Base-by-base conservation (phyloP, 2,113 vertebrate genomes). In the Sander vitreus region DNA sequence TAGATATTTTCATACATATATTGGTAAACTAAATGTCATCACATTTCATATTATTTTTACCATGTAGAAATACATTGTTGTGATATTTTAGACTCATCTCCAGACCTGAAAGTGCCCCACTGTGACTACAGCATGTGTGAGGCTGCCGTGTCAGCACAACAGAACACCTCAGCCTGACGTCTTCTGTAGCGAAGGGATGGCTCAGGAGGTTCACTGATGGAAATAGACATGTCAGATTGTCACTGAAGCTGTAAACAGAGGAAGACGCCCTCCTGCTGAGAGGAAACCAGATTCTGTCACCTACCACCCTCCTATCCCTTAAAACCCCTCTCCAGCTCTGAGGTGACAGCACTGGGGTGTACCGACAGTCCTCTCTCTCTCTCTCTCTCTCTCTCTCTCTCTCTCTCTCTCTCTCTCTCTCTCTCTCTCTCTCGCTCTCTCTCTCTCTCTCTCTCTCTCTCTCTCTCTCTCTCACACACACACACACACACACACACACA, bases 221-320 rank as follows among this genome's bases (percentile, higher is more conserved):
- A 89, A 90, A 92, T 75, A 78, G 81, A 89, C 73, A 68, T 50
- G 62, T 85, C 80, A 74, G 60, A 64, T 59, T 77, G 72, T 74
- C 80, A 69, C 83, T 67, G 57, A 68, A 50, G 77, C 83, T 62
- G 73, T 81, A 72, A 81, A 85, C 70, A 58, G 43, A 8, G 67
- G 51, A 69, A 30, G 48, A 33, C 3, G 3, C 16, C 66, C 62
- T 81, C 80, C 78, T 63, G 75, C 78, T 64, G 55, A 43, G 73
- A 79, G 59, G 85, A 84, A 81, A 87, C 83, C 36, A 11, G 81
- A 90, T 69, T 82, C 66, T 65, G 77, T 68, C 67, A 69, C 67
- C 36, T 25, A 23, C 51, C 39, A 11, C 5, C 45, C 47, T 50
- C 18, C 48, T 1, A 15, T 73, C 51, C 14, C 16, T 10, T 43